These are phyloP conservation scores for Eubasilissa regina DNA, from an alignment of 1,140 invertebrate species.

Conservation along the genomic window DNA sequence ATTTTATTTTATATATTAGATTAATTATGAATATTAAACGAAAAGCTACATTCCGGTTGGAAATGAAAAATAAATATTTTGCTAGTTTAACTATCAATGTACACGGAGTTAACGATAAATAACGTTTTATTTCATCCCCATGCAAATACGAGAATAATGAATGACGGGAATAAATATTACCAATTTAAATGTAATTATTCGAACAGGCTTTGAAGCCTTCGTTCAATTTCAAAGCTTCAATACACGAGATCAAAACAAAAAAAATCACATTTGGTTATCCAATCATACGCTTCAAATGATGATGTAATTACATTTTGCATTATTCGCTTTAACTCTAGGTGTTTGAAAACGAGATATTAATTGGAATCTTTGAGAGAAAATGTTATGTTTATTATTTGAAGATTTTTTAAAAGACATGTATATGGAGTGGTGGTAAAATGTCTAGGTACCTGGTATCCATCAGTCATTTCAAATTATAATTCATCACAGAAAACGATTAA, in stretches of 20 bases:
- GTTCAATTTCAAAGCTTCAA: constrained; percentile 24
- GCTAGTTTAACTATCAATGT: too few relatives aligned
- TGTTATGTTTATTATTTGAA: too few relatives aligned
- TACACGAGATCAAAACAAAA: constrained; percentile 27
- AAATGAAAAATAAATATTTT: too few relatives aligned
- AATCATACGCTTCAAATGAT: constrained; percentile 53
- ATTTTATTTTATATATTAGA: too few relatives aligned
- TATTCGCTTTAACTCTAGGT: neutral
- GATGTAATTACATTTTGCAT: constrained; percentile 54
- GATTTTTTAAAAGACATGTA: too few relatives aligned
- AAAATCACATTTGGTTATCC: constrained; percentile 47
- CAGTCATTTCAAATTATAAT: too few relatives aligned
- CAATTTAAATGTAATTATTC: constrained; percentile 25
- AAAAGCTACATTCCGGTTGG: too few relatives aligned
- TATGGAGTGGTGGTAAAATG: too few relatives aligned
- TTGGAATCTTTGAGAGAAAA: too few relatives aligned
- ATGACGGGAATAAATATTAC: neutral
- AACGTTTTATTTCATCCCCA: neutral
- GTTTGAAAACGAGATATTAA: neutral
- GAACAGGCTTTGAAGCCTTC: constrained; percentile 5
- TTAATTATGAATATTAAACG: too few relatives aligned
- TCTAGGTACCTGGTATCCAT: too few relatives aligned
- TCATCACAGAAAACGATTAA: too few relatives aligned
- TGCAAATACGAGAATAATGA: neutral
- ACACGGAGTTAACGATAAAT: neutral